Conservation (phyloP, 2,797 vertebrate genomes). For the Melanotaenia nigrans region DNA sequence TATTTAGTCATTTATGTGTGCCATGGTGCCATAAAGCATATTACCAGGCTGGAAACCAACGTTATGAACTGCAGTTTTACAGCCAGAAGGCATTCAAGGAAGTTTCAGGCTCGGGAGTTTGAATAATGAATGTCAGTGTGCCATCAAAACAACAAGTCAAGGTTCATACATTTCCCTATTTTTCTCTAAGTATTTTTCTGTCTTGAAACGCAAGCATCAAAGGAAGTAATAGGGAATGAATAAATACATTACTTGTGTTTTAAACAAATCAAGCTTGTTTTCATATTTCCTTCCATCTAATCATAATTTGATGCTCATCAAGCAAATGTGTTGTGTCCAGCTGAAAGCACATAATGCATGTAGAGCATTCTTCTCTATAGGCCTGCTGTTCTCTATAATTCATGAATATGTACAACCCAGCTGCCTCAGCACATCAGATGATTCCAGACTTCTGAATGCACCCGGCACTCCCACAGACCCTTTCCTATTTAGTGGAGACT, state of each 20-base stretch:
- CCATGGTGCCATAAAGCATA: background rate
- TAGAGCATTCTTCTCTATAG: constrained; percentile 23
- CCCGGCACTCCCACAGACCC: constrained; percentile 30
- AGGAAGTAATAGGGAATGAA: background rate
- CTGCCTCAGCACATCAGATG: constrained; percentile 27
- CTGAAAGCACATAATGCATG: background rate
- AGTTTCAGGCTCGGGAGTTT: background rate
- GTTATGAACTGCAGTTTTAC: background rate
- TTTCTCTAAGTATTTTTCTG: background rate
- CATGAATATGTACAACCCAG: constrained; percentile 43
- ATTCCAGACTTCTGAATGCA: constrained; percentile 50
- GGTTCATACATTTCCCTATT: too few species aligned
- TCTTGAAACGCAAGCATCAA: background rate
- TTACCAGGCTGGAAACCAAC: background rate
- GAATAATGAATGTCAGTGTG: background rate
- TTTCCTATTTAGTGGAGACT: constrained; percentile 22
- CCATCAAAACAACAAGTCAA: background rate
- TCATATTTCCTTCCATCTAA: background rate
- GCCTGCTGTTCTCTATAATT: constrained; percentile 58
- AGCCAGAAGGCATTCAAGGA: background rate
- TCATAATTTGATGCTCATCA: background rate
- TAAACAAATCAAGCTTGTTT: background rate
- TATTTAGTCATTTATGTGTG: background rate
- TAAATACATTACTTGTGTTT: background rate
- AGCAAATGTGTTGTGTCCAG: background rate